These are phyloP conservation scores for Drosophila prostipennis DNA, from an alignment of 2,888 invertebrate species.

Conservation along the genomic window DNA sequence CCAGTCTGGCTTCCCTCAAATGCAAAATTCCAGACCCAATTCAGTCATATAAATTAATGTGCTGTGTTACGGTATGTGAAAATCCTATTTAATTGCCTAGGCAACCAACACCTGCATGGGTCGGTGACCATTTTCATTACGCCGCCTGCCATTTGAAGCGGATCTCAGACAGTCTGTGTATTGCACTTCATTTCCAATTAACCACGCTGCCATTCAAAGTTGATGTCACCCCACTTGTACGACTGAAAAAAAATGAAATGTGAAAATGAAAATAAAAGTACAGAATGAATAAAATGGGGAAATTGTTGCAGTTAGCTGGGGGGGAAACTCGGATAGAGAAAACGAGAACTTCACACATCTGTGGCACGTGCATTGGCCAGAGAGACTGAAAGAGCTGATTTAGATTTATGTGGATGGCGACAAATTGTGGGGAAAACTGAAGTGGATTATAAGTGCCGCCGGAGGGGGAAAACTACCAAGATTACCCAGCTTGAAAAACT, in stretches of 20 bases:
- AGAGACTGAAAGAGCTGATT: constrained; percentile 26
- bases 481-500: constrained; percentile 6
- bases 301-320: constrained; percentile 9
- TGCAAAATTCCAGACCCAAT: constrained; percentile 15
- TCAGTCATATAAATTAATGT: constrained; percentile 29
- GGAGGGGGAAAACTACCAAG: background rate
- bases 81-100: constrained; percentile 54
- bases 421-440: constrained; percentile 20
- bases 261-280: constrained; percentile 3
- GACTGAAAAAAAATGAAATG: constrained; percentile 27
- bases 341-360: constrained; percentile 18
- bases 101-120: constrained; percentile 32
- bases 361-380: constrained; percentile 29
- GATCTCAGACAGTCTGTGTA: constrained; percentile 31
- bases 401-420: constrained; percentile 48
- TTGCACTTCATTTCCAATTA: constrained; percentile 57
- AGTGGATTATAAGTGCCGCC: constrained; percentile 20
- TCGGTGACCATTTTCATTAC: constrained; percentile 43
- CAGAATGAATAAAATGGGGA: constrained; percentile 2
- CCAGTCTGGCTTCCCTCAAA: background rate
- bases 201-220: constrained; percentile 30
- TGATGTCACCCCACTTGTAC: constrained; percentile 19
- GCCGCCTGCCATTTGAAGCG: constrained; percentile 39
- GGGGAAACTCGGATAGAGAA: background rate
- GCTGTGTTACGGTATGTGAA: constrained; percentile 10